Evolutionary conservation across 2,113 vertebrate genomes (phyloP).

Genomic region (Chlamydotis undulata): DNA sequence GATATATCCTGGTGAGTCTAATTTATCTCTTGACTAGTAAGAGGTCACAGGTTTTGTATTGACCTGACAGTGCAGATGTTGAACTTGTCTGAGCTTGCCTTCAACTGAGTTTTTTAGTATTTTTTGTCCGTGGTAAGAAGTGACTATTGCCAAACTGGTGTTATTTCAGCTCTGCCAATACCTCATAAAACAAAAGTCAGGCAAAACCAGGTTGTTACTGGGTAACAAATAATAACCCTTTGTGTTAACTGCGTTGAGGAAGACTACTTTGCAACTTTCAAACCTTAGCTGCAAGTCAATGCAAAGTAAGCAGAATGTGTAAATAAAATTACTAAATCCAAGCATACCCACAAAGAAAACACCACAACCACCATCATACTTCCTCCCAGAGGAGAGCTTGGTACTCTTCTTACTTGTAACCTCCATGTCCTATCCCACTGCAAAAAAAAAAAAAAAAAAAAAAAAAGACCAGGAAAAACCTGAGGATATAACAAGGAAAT

Average conservation of each 20-base stretch:
- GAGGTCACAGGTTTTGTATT: neutral
- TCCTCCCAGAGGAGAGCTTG: neutral
- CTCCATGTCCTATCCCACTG: neutral
- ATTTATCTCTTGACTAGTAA: neutral
- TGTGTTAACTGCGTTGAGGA: neutral
- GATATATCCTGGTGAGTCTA: neutral
- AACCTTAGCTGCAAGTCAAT: neutral
- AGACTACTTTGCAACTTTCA: neutral
- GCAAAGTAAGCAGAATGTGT: neutral
- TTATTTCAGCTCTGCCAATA: neutral
- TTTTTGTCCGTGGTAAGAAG: neutral
- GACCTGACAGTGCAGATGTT: neutral
- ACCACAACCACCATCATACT: neutral
- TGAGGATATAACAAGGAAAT: neutral
- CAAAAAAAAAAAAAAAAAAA: too few relatives aligned
- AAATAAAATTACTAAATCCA: neutral
- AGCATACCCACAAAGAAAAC: neutral
- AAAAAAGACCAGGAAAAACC: neutral
- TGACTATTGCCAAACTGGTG: neutral
- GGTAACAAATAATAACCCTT: neutral
- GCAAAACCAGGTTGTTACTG: neutral
- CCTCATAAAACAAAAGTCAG: neutral
- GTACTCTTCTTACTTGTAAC: too few relatives aligned
- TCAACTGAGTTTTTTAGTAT: neutral
- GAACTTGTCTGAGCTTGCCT: neutral